Evolutionary conservation across 2,113 vertebrate species (phyloP).

Genomic region (Choloepus hoffmanni): DNA sequence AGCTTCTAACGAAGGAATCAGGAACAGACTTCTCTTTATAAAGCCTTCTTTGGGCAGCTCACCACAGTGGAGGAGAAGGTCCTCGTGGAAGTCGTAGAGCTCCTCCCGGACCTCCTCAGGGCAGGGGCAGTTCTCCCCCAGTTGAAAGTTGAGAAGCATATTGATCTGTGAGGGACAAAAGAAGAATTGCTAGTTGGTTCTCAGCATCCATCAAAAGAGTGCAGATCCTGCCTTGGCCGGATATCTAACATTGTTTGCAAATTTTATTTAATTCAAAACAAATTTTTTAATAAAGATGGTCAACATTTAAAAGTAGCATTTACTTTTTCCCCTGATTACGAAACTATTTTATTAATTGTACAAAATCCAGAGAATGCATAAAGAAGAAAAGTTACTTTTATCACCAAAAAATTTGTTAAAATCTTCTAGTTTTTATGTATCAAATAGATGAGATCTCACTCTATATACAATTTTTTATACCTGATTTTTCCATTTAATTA

Average conservation of each 20-base stretch:
- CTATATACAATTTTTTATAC: background rate
- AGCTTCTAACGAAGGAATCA: background rate
- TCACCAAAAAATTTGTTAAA: background rate
- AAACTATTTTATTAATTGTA: background rate
- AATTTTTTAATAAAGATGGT: background rate
- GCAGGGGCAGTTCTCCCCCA: slow-evolving; percentile 97
- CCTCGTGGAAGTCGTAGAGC: slow-evolving; percentile 95
- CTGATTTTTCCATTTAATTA: background rate
- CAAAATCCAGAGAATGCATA: background rate
- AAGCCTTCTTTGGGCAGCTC: slow-evolving; percentile 55
- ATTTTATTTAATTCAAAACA: background rate
- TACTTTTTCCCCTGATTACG: background rate
- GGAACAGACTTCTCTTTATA: background rate
- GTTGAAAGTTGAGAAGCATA: slow-evolving; percentile 97
- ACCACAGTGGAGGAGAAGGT: slow-evolving; percentile 97
- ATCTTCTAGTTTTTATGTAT: background rate
- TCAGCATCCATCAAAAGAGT: background rate
- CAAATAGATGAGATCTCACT: background rate
- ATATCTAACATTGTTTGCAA: background rate
- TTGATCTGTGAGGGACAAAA: slow-evolving; percentile 92
- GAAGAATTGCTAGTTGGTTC: background rate
- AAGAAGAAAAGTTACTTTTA: slow-evolving; percentile 15
- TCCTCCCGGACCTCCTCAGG: slow-evolving; percentile 96
- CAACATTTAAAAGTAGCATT: background rate
- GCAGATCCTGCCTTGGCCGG: background rate